Evolutionary conservation across 30 jellyfish, hydroid and myxozoan genomes (phyloP), one percentile per base, ranked within the genome.

Genomic region (Aurelia coerulea): DNA sequence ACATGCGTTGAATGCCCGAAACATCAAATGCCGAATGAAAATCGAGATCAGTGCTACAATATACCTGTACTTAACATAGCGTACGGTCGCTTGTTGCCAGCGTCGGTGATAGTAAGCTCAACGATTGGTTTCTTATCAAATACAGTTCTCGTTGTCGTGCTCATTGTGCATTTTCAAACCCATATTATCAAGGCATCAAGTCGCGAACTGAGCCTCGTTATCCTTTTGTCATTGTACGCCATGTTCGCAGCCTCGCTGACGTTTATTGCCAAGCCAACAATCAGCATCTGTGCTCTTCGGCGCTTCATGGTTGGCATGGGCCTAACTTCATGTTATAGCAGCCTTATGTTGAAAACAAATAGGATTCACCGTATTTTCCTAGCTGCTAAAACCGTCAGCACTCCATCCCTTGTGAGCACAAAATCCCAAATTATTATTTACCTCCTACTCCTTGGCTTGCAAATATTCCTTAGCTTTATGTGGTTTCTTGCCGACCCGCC

Each of bases 401-500:
- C 96, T 10, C 93, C 93, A 56, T 23, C 88, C 37, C 78, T 91
- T 19, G 91, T 91, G 34, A 70, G 97, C 71, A 67, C 74, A 73
- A 59, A 62, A 34, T 91, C 98, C 33, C 98, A 91, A 65, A 18
- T 91, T n/a, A 18, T 86, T 31, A 91, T 91, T 32, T 76, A 82
- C 16, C 52, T 70, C n/a, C 79, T 72, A 8, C 66, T 91, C 79
- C 91, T 86, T 14, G 88, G 87, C 51, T 62, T 91, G 32, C 93
- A 91, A 62, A 87, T 91, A 32, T 41, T 86, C 46, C 90, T 91
- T 85, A 89, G 92, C 13, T 19, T 86, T 2, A 67, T 74, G 12
- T 91, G 98, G 98, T 50, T 91, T 14, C 53, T 86, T 37, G 93
- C 90, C 42, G 81, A 80, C 68, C 93, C 77, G n/a, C 97, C 97